Evolutionary conservation across 2,113 vertebrate genomes (phyloP).

Genomic region (Micromys minutus): DNA sequence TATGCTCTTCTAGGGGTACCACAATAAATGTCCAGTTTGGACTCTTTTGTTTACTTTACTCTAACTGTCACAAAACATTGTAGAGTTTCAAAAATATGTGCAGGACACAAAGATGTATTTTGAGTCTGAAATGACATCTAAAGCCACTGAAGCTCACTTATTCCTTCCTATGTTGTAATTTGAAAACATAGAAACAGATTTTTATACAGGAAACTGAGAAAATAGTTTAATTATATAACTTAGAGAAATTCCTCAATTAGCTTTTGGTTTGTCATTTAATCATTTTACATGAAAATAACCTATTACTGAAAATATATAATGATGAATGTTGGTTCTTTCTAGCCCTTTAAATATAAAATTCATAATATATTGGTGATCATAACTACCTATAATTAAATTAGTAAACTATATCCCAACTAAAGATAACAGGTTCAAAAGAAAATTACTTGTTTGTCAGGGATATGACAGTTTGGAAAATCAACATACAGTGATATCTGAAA

Average conservation of each 20-base stretch:
- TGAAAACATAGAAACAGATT: background rate
- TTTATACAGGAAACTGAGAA: too few relatives aligned
- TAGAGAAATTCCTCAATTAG: background rate
- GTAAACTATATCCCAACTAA: background rate
- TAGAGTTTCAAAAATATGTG: background rate
- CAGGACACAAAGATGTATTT: background rate
- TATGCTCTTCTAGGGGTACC: background rate
- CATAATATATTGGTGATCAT: background rate
- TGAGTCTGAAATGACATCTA: background rate
- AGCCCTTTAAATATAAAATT: background rate
- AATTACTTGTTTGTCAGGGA: background rate
- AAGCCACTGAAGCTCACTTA: background rate
- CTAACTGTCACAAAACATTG: background rate
- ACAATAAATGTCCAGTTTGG: too few relatives aligned
- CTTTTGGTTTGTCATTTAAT: background rate
- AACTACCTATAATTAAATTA: background rate
- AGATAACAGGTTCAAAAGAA: slow-evolving; percentile 5
- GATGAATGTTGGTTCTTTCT: background rate
- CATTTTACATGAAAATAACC: background rate
- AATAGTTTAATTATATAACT: background rate
- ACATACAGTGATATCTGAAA: background rate
- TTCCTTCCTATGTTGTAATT: background rate
- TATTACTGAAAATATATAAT: background rate
- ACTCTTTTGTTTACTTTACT: background rate
- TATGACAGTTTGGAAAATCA: background rate